phyloP scores from a whole-genome alignment of 1,140 invertebrate genomes.

The Popillia japonica region DNA sequence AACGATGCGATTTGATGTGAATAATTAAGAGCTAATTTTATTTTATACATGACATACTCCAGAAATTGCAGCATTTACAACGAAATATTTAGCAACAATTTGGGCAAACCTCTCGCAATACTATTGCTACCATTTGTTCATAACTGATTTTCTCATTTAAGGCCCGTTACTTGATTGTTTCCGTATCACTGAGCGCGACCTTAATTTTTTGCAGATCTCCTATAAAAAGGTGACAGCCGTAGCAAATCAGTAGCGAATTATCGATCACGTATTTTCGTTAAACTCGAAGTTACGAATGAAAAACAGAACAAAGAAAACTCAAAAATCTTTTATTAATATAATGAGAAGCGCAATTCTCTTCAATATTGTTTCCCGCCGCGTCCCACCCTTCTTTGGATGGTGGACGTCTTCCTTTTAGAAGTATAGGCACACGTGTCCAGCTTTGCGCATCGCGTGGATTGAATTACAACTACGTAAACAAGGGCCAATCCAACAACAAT shows the following conservation, averaged over 20 bases:
- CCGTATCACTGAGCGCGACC: neutral
- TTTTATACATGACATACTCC: too few relatives aligned
- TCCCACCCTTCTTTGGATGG: neutral
- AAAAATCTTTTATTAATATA: neutral
- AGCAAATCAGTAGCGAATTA: neutral
- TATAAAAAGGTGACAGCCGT: neutral
- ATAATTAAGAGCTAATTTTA: too few relatives aligned
- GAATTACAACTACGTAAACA: slow-evolving; percentile 15
- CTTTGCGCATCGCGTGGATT: slow-evolving; percentile 7
- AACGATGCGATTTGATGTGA: too few relatives aligned
- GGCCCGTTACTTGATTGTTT: neutral
- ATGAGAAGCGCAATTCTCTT: neutral
- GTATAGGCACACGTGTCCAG: neutral
- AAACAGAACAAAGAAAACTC: neutral
- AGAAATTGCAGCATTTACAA: too few relatives aligned
- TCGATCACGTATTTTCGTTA: neutral
- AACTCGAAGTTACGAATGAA: neutral
- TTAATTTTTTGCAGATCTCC: neutral
- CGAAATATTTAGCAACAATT: too few relatives aligned
- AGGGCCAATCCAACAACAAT: neutral
- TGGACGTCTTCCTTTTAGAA: neutral
- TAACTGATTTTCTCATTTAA: neutral
- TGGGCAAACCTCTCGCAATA: neutral
- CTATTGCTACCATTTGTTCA: neutral
- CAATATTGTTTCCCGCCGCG: neutral